Conservation (phyloP, 2,888 invertebrate genomes). For the Therioaphis trifolii region DNA sequence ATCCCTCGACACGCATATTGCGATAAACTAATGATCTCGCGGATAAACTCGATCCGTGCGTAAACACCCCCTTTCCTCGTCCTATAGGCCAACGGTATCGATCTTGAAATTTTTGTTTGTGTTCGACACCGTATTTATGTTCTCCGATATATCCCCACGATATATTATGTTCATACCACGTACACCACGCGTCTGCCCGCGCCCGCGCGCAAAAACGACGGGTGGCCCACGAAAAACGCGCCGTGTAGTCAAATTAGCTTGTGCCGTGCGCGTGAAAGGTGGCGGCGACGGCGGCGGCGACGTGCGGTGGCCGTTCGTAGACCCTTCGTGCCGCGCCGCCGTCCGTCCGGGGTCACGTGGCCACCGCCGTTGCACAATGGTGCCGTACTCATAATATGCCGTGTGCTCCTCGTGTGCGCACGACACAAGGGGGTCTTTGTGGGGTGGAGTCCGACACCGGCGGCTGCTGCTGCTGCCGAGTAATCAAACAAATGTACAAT, state of each 20-base stretch:
- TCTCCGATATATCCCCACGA: too few species aligned
- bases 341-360: slow-evolving; percentile 49
- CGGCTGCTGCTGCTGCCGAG: slow-evolving; percentile 33
- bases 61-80: too few species aligned
- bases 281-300: slow-evolving; percentile 14
- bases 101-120: slow-evolving; percentile 16
- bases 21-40: background rate
- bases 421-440: slow-evolving; percentile 39
- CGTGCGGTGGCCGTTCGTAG: slow-evolving; percentile 35
- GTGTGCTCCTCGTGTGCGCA: slow-evolving; percentile 40
- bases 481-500: slow-evolving; percentile 60
- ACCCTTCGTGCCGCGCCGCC: slow-evolving; percentile 24
- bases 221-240: slow-evolving; percentile 53
- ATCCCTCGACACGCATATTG: background rate
- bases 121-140: background rate
- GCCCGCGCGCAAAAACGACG: slow-evolving; percentile 36
- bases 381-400: background rate
- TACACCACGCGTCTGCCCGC: too few species aligned
- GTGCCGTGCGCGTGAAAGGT: slow-evolving; percentile 54
- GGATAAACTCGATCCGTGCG: background rate
- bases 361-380: slow-evolving; percentile 35
- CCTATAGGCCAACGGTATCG: too few species aligned
- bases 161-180: too few species aligned
- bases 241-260: slow-evolving; percentile 57
- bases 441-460: slow-evolving; percentile 30